A percentile compares a stretch with the other conserved stretches of the same genome.
phyloP scores from a whole-genome alignment of 1,140 invertebrate species.

The Pristionchus pacificus region DNA sequence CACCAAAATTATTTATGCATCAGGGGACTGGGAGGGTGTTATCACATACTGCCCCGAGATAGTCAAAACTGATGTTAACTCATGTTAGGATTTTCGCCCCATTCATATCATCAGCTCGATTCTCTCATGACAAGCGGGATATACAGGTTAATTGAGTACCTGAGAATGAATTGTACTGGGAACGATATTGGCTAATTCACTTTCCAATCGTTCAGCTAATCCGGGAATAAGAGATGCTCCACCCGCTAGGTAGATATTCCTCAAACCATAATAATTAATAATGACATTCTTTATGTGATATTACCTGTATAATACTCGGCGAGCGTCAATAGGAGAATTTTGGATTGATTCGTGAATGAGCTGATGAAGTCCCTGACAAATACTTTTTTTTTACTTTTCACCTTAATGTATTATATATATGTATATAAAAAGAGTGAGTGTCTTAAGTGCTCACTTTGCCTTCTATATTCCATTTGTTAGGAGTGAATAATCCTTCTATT shows the following conservation, averaged over 20 bases:
- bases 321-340: conserved; percentile 50
- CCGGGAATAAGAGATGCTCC: conserved; percentile 67
- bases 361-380: conserved; percentile 61
- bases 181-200: conserved; percentile 64
- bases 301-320: conserved; percentile 47
- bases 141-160: too few species aligned
- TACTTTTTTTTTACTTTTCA: too few species aligned
- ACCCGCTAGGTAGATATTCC: conserved; percentile 63
- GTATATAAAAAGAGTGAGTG: not conserved
- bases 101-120: too few species aligned
- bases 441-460: conserved; percentile 51
- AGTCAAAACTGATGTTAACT: too few species aligned
- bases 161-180: conserved; percentile 66
- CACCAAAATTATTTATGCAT: too few species aligned
- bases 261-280: conserved; percentile 64
- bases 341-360: conserved; percentile 66
- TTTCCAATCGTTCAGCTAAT: conserved; percentile 65
- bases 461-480: conserved; percentile 67
- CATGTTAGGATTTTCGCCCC: too few species aligned
- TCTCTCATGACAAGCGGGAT: too few species aligned
- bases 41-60: too few species aligned
- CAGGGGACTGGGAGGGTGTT: too few species aligned
- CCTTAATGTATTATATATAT: too few species aligned
- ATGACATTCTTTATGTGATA: not conserved
- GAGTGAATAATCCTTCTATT: conserved; percentile 67